These are phyloP conservation scores for Polyodon spathula DNA, from an alignment of 2,113 vertebrate genomes.

Conservation along the genomic window DNA sequence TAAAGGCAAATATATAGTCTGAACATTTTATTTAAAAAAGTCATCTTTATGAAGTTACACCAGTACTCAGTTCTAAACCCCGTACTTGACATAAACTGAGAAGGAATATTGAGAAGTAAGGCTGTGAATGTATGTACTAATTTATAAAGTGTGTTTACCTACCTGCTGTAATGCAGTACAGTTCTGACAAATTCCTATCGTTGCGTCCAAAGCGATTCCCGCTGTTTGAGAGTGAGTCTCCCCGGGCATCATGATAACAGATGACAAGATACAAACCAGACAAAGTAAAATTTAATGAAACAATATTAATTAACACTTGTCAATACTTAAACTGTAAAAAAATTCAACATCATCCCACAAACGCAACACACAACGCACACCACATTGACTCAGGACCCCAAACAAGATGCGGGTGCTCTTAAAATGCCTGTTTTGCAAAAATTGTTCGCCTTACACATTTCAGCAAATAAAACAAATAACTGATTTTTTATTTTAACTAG, in stretches of 20 bases:
- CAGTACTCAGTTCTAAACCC: no score
- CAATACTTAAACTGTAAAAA: background rate
- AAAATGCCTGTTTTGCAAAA: slow-evolving; percentile 19
- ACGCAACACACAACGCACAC: slow-evolving; percentile 8
- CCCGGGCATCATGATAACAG: slow-evolving; percentile 81
- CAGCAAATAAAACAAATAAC: no score
- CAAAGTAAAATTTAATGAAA: no score
- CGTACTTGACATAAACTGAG: no score
- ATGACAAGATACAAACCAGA: slow-evolving; percentile 6
- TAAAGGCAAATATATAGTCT: no score
- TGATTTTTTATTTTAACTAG: no score
- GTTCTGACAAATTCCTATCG: slow-evolving; percentile 63
- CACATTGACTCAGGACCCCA: slow-evolving; percentile 30
- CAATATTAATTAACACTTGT: background rate
- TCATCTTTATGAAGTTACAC: no score
- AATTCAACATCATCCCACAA: slow-evolving; percentile 12
- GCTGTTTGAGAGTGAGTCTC: slow-evolving; percentile 64
- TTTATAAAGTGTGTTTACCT: background rate
- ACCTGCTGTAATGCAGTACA: slow-evolving; percentile 79
- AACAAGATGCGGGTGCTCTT: slow-evolving; percentile 11
- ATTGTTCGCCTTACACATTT: no score
- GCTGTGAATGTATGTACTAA: no score
- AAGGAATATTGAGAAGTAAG: no score
- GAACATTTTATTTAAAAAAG: no score
- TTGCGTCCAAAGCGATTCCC: slow-evolving; percentile 55